Percentiles rank a stretch among this genome's conserved stretches.
phyloP scores from a whole-genome alignment of 2,888 invertebrate genomes.

The Capitulum mitella region DNA sequence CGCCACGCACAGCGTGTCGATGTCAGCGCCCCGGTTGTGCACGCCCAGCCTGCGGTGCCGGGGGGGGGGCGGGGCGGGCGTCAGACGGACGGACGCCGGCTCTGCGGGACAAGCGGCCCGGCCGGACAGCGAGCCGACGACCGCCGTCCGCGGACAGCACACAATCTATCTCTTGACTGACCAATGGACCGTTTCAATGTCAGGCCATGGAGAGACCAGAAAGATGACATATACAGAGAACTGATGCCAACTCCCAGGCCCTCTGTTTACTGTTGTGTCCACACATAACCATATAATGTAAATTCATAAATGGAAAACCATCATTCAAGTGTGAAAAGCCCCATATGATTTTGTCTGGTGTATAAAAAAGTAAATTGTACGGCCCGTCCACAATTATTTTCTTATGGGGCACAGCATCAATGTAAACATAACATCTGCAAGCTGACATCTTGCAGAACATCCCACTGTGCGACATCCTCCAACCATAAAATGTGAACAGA shows the following conservation, averaged over 20 bases:
- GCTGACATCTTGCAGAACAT: not conserved
- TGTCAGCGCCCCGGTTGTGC: conserved; percentile 96
- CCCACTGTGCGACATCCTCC: not conserved
- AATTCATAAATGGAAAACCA: too few species aligned
- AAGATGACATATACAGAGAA: too few species aligned
- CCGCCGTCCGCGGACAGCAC: not conserved
- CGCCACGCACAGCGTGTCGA: conserved; percentile 95
- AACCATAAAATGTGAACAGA: not conserved
- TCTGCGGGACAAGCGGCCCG: not conserved
- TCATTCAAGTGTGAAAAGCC: too few species aligned
- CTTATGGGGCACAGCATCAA: not conserved
- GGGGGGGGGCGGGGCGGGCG: not conserved
- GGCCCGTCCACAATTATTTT: not conserved
- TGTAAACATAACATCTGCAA: not conserved
- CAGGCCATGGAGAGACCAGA: too few species aligned
- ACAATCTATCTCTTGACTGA: not conserved
- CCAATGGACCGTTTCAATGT: too few species aligned
- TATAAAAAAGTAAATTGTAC: not conserved
- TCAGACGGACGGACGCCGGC: not conserved
- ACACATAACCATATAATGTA: too few species aligned
- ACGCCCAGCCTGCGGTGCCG: conserved; percentile 59
- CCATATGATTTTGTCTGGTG: too few species aligned
- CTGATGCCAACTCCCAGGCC: too few species aligned
- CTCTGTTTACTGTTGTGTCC: conserved; percentile 42
- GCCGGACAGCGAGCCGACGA: too few species aligned